Conservation (phyloP, 2,113 vertebrate species). For the Tyto alba region DNA sequence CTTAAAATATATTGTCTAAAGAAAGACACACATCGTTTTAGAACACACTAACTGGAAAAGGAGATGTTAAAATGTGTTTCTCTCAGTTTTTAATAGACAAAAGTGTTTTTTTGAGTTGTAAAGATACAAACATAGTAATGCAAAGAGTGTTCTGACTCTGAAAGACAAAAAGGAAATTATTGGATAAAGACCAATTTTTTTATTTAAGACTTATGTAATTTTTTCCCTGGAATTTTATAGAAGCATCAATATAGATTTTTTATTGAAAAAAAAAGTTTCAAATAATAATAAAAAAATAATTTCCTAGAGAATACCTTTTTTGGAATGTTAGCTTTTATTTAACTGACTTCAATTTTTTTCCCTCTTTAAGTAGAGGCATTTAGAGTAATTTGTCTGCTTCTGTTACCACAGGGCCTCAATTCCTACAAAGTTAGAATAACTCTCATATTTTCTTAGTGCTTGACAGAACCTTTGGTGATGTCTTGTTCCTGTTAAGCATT, state of each 20-base stretch:
- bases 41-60: neutral
- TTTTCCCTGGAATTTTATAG: neutral
- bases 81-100: neutral
- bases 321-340: neutral
- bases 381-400: neutral
- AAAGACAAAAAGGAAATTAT: neutral
- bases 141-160: neutral
- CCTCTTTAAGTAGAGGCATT: neutral
- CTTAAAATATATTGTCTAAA: neutral
- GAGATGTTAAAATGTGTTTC: neutral
- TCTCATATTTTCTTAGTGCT: neutral
- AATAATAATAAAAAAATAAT: neutral
- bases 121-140: neutral
- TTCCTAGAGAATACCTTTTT: neutral
- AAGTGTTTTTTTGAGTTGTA: neutral
- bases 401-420: neutral
- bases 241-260: neutral
- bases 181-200: neutral
- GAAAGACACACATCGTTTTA: neutral
- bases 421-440: neutral
- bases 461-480: neutral
- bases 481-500: neutral
- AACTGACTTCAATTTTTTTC: neutral
- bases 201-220: neutral
- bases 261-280: neutral